Conservation (phyloP, 2,113 vertebrate genomes). For the Microtus pennsylvanicus region DNA sequence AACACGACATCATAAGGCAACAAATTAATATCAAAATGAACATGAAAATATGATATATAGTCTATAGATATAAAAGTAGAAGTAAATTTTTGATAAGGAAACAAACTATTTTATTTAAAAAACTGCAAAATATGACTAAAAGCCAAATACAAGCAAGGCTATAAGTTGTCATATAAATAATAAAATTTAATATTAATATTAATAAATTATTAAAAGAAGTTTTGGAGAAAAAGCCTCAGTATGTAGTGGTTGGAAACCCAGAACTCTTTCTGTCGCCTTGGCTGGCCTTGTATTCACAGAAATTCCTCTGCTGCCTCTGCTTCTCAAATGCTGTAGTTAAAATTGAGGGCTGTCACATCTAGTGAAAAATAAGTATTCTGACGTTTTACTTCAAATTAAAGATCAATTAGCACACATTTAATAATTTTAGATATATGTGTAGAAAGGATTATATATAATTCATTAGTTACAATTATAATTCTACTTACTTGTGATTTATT, state of each 20-base stretch:
- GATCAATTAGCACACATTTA: not conserved
- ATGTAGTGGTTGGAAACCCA: not conserved
- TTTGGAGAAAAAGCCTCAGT: not conserved
- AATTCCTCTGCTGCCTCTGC: not conserved
- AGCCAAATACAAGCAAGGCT: fast-evolving
- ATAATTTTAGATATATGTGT: not conserved
- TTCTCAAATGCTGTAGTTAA: not conserved
- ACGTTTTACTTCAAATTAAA: not conserved
- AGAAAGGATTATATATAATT: not conserved
- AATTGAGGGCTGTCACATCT: fast-evolving
- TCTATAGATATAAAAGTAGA: not conserved
- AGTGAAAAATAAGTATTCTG: not conserved
- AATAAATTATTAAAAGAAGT: not conserved
- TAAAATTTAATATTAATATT: not conserved
- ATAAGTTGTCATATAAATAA: not conserved
- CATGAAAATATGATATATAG: not conserved
- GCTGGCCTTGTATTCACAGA: not conserved
- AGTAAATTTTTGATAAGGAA: not conserved
- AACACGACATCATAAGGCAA: not conserved
- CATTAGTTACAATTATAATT: not conserved
- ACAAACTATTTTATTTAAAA: not conserved
- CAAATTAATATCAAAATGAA: too few relatives aligned
- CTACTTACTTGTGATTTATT: not conserved
- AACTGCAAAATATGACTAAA: not conserved
- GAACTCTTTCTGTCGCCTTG: not conserved